Evolutionary conservation across 2,797 vertebrate genomes (phyloP).

Genomic region (Cyprinodon diabolis): DNA sequence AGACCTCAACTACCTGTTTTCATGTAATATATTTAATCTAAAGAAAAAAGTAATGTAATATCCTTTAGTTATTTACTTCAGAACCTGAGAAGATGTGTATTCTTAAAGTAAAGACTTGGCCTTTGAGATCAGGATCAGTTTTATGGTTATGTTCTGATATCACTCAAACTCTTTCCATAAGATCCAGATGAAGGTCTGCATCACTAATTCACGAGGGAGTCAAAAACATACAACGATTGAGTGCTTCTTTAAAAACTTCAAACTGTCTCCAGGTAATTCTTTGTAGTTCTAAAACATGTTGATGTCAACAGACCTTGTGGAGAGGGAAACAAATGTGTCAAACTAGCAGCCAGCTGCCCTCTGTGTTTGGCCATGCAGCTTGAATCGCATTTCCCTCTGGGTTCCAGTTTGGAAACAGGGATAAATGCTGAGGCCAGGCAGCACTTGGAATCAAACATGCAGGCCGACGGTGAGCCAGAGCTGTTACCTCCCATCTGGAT

Average conservation of each 20-base stretch:
- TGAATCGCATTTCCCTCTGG: constrained; percentile 67
- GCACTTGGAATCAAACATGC: constrained; percentile 57
- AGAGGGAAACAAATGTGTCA: constrained; percentile 21
- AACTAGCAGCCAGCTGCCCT: constrained; percentile 53
- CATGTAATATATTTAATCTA: background rate
- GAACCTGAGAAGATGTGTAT: background rate
- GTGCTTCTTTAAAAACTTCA: constrained; percentile 12
- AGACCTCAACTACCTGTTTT: background rate
- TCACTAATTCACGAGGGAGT: constrained; percentile 32
- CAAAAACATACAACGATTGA: constrained; percentile 11
- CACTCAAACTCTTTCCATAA: constrained; percentile 14
- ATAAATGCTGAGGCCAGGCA: constrained; percentile 68
- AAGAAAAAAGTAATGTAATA: background rate
- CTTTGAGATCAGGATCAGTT: background rate
- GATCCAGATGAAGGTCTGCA: constrained; percentile 11
- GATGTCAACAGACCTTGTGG: constrained; percentile 48
- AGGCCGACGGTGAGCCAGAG: constrained; percentile 50
- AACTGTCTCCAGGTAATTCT: constrained; percentile 14
- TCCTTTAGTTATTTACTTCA: background rate
- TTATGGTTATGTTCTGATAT: constrained; percentile 13
- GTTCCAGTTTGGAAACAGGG: constrained; percentile 74
- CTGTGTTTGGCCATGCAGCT: constrained; percentile 46
- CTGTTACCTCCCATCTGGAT: constrained; percentile 72
- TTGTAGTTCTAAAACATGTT: constrained; percentile 10
- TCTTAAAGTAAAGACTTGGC: background rate